Base-by-base conservation (phyloP, 2,888 invertebrate species). In the Lutraria lutraria region DNA sequence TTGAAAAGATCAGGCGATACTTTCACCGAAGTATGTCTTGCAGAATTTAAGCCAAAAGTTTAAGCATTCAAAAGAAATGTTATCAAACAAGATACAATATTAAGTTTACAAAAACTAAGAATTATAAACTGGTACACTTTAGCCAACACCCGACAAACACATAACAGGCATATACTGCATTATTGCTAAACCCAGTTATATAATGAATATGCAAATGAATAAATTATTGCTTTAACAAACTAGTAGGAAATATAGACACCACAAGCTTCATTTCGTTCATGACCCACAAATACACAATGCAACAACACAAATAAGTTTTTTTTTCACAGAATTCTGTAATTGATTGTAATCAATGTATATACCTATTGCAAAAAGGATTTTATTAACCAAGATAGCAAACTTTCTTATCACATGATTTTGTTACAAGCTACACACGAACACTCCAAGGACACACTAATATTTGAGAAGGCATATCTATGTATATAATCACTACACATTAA, bases 101-200 rank as follows among this genome's bases (percentile, higher is more conserved):
- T 43, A 43, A 43, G 43, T 43, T n/a, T 43, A 43, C 43, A 8
- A 8, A n/a, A 43, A 43, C 43, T 43, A 2, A 43, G 43, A 43
- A 8, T 43, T 43, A 81, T 54, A 15, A 29, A 16, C 81, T 53
- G 53, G 4, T 81, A 81, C 53, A 25, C 10, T 68, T 6, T 68
- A 25, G 63, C 25, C 25, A 12, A 16, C 25, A 25, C 25, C 43
- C 25, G 25, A 68, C n/a, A 68, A 25, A 25, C 12, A n/a, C 25
- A n/a, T n/a, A 25, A 25, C 63, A 68, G n/a, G 25, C 63, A 68
- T 25, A 76, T 76, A 21, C 15, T 76, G 21, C 0, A n/a, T 43
- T 43, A 79, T 79, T 43, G n/a, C 79, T n/a, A 79, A 21, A 52
- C n/a, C 34, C 79, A 43, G 29, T 79, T 34, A 79, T 21, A 79